A percentile compares a stretch with the other conserved stretches of the same genome.
phyloP scores from a whole-genome alignment of 2,797 vertebrate species.

The Liasis olivaceus region DNA sequence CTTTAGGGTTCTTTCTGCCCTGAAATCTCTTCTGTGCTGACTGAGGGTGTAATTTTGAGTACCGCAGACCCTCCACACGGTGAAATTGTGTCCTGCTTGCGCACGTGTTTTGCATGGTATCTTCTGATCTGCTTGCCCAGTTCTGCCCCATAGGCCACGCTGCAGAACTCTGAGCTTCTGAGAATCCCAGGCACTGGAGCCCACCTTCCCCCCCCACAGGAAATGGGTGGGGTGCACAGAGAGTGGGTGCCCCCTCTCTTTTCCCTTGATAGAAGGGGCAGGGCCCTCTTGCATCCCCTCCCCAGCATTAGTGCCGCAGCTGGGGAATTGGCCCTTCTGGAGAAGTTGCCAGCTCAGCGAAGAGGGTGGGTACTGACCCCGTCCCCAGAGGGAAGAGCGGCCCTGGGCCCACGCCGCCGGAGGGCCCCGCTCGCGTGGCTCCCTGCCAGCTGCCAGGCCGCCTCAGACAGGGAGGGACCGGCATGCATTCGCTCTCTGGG shows the following conservation, averaged over 20 bases:
- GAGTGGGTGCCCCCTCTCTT: background rate
- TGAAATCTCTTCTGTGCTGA: no score
- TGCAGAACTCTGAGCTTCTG: background rate
- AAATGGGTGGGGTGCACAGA: background rate
- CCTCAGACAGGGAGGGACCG: background rate
- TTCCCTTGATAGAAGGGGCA: background rate
- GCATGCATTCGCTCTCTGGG: no score
- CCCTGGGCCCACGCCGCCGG: background rate
- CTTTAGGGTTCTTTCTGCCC: no score
- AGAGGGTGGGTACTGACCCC: background rate
- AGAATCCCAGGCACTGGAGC: background rate
- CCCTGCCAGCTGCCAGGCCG: background rate
- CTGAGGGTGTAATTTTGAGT: no score
- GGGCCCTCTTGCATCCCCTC: background rate
- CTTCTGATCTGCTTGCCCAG: background rate
- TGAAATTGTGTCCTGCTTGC: no score
- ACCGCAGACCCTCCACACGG: no score
- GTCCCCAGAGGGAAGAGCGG: background rate
- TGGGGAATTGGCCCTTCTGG: background rate
- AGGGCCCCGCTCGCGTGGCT: background rate
- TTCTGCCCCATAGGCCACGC: background rate
- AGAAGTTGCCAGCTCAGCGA: background rate
- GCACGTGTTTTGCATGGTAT: background rate
- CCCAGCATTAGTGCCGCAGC: background rate
- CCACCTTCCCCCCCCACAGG: no score